These are phyloP conservation scores for Nannoperca australis DNA, from an alignment of 2,797 vertebrate genomes.

Conservation along the genomic window DNA sequence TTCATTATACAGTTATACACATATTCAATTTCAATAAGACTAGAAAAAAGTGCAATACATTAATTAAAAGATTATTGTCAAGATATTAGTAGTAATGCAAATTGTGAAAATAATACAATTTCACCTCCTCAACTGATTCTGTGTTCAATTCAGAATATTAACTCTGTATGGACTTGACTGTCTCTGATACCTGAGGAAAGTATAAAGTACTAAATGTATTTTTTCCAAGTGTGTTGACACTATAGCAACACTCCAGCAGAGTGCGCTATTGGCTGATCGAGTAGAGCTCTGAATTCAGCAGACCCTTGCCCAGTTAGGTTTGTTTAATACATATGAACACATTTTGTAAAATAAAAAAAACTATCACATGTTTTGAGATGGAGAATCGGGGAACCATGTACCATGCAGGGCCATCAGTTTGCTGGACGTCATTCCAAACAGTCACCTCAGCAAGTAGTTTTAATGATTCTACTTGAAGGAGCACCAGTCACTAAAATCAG, in stretches of 20 bases:
- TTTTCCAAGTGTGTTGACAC: not conserved
- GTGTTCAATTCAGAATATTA: not conserved
- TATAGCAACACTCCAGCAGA: slow-evolving; percentile 46
- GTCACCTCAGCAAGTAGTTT: not conserved
- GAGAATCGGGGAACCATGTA: not conserved
- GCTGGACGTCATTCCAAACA: not conserved
- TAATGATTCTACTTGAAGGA: not conserved
- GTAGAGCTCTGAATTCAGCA: not conserved
- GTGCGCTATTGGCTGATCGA: slow-evolving; percentile 23
- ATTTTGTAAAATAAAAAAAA: not conserved
- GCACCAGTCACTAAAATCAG: not conserved
- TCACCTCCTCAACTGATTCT: not conserved
- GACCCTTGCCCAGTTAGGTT: not conserved
- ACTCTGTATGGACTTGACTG: not conserved
- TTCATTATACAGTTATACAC: too few relatives aligned
- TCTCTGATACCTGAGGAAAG: not conserved
- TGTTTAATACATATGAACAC: not conserved
- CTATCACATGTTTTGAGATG: not conserved
- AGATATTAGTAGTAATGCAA: not conserved
- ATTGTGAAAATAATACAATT: not conserved
- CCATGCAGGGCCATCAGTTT: too few relatives aligned
- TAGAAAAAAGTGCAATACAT: not conserved
- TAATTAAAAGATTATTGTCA: not conserved
- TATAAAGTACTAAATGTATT: not conserved
- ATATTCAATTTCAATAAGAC: not conserved